Conservation (phyloP, 1,140 invertebrate genomes). For the Papilio aristodemus region DNA sequence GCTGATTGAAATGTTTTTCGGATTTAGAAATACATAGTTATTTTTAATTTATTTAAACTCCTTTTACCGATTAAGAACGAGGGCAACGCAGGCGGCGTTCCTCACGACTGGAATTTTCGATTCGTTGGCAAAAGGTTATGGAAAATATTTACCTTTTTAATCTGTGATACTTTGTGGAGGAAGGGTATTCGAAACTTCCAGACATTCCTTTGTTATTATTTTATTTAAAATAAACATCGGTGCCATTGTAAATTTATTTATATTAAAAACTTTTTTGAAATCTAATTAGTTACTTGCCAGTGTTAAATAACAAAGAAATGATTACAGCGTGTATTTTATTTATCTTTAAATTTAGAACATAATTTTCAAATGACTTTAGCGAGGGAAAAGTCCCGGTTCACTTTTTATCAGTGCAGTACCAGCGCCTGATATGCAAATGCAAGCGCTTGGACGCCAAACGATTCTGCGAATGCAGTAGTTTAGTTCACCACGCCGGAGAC, state of each 20-base stretch:
- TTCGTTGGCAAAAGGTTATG: constrained; percentile 25
- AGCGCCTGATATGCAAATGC: constrained; percentile 29
- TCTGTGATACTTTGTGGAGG: constrained; percentile 15
- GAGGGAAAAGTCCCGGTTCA: neutral
- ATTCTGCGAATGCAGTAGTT: constrained; percentile 32
- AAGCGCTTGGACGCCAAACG: constrained; percentile 20
- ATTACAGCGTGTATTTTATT: neutral
- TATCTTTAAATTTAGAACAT: constrained; percentile 14
- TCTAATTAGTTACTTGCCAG: neutral
- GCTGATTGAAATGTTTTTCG: constrained; percentile 26
- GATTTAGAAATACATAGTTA: constrained; percentile 16
- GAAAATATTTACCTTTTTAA: constrained; percentile 31
- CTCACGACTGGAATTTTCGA: constrained; percentile 26
- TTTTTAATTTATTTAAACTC: constrained; percentile 14
- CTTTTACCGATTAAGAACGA: constrained; percentile 1
- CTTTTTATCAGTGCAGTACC: constrained; percentile 26
- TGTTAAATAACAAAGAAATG: neutral
- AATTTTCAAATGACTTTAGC: neutral
- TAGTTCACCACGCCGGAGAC: constrained; percentile 18
- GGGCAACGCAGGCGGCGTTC: constrained; percentile 11
- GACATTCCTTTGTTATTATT: constrained; percentile 21
- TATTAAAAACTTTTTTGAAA: neutral
- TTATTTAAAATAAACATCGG: neutral
- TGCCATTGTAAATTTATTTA: neutral
- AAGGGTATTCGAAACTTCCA: neutral